Evolutionary conservation across 2,797 vertebrate genomes (phyloP), one percentile per base, ranked within the genome.

Genomic region (Pangasius larnaudii): DNA sequence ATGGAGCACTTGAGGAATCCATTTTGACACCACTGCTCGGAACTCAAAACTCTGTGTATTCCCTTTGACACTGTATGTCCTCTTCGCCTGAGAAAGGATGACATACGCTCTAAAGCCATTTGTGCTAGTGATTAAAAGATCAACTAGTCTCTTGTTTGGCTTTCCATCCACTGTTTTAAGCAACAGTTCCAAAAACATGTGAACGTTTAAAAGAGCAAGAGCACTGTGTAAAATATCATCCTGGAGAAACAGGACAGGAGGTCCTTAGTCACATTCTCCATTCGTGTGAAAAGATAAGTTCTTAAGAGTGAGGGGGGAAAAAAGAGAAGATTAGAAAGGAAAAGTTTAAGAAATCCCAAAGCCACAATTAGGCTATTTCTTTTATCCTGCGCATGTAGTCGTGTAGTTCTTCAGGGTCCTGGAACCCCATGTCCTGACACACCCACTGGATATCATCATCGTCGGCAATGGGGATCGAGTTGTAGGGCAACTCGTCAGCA

Each of bases 381-480:
- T 99, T 98, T 97, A 99, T 98, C 95, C 98, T 97, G 93, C 98
- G 96, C 97, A 98, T 97, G 95, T 99, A 99, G 92, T 97, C 96
- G 82, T 98, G 98, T 93, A 99, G 97, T 93, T 98, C 98, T 85
- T 98, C 97, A 0, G 97, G 98, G 93, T 98, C 97, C 91, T 97
- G 97, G 89, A 98, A 97, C 85, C 97, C 97, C 97, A 99, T 98
- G 92, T 99, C 99, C 86, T 98, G 98, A 94, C 99, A 99, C 72
- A 98, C 97, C 99, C 99, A 99, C 91, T 98, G 98, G 94, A 99
- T 96, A 95, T 99, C 98, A 96, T 98, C 98, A 88, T 98, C 98
- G 0, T 99, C 98, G 0, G 98, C 97, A 0, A 98, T 96, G 61
- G 98, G 98, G 92, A 99, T 97, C 67, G 98, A 98, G 96, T 99